Evolutionary conservation across 2,113 vertebrate genomes (phyloP).

Genomic region (Crotalus horridus): DNA sequence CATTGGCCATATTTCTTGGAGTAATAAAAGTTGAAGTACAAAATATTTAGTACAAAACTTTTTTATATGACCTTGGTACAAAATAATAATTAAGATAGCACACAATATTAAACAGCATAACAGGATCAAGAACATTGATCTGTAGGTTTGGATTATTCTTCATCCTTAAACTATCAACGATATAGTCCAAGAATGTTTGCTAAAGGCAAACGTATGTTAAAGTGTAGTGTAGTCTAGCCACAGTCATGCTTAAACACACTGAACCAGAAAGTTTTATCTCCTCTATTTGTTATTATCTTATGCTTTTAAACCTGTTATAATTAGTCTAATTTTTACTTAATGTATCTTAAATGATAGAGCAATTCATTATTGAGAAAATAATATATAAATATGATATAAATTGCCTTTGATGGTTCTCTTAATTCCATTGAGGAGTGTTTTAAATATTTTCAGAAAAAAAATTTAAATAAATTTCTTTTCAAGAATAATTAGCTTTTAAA

Average conservation of each 20-base stretch:
- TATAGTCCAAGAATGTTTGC: not conserved
- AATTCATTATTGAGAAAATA: not conserved
- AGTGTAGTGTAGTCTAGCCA: not conserved
- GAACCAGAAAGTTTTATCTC: not conserved
- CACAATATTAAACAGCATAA: not conserved
- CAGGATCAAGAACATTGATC: not conserved
- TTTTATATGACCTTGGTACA: not conserved
- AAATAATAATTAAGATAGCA: not conserved
- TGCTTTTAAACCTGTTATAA: not conserved
- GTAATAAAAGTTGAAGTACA: not conserved
- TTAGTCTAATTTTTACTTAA: not conserved
- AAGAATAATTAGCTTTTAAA: not conserved
- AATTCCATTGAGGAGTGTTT: not conserved
- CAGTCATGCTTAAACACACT: not conserved
- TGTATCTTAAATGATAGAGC: not conserved
- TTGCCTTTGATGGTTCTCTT: not conserved
- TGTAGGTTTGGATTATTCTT: not conserved
- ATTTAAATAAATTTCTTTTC: not conserved
- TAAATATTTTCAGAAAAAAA: not conserved
- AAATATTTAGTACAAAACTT: not conserved
- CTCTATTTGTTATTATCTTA: not conserved
- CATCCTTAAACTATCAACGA: not conserved
- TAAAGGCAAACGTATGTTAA: not conserved
- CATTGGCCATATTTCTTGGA: not conserved
- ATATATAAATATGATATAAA: not conserved